These are phyloP conservation scores for Chrysaora quinquecirrha DNA, from an alignment of 30 jellyfish, hydroid and myxozoan species.

Conservation along the genomic window DNA sequence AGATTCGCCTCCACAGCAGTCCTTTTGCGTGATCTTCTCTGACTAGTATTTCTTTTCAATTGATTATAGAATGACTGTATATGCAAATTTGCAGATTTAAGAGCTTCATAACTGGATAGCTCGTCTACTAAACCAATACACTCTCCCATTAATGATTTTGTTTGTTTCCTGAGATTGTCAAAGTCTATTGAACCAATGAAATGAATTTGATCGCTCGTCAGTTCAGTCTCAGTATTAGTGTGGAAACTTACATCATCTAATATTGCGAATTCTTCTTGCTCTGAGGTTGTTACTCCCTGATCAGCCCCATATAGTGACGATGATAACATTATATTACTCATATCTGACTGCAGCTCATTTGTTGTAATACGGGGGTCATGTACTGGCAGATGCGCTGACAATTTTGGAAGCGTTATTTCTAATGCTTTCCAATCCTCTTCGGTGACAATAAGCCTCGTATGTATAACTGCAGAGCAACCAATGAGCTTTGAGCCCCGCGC, in stretches of 20 bases:
- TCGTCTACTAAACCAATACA: conserved; percentile 77
- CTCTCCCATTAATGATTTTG: conserved; percentile 48
- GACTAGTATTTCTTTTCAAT: conserved; percentile 1
- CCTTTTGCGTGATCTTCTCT: conserved; percentile 47
- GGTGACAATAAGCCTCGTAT: conserved; percentile 93
- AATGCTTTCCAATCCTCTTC: conserved; percentile 93
- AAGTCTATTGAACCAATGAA: conserved; percentile 40
- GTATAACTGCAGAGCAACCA: conserved; percentile 98
- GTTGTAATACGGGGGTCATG: conserved; percentile 86
- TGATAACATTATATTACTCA: conserved; percentile 53
- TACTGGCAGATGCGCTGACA: conserved; percentile 89
- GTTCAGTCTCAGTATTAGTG: conserved; percentile 42
- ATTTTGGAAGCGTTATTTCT: conserved; percentile 95
- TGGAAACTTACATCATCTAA: conserved; percentile 64
- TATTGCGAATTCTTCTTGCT: conserved; percentile 49
- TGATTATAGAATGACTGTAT: conserved; percentile 68
- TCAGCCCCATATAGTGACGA: conserved; percentile 41
- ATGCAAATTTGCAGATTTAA: conserved; percentile 65
- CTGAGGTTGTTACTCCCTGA: conserved; percentile 53
- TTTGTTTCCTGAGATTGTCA: conserved; percentile 61
- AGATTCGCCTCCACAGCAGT: conserved; percentile 66
- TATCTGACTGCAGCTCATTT: conserved; percentile 39
- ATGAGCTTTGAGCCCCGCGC: conserved; percentile 96
- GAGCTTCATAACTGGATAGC: conserved; percentile 50
- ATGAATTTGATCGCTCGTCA: conserved; percentile 58